phyloP scores from a whole-genome alignment of 2,888 invertebrate genomes.

The Drosophila affinis region DNA sequence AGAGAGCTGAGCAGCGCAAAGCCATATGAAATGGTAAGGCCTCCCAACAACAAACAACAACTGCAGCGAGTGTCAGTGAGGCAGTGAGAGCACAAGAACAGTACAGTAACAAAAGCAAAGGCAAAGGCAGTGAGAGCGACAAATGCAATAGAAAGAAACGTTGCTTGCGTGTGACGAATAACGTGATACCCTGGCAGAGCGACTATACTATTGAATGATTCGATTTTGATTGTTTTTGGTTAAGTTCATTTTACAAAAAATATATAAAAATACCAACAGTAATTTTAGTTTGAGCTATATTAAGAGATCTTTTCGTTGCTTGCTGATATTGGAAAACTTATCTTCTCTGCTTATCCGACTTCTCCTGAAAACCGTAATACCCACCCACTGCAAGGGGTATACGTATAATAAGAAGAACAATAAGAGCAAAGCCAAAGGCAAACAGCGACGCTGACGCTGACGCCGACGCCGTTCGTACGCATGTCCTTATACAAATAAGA shows the following conservation, averaged over 20 bases:
- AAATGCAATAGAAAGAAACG: not conserved
- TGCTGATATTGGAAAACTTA: no score
- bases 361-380: not conserved
- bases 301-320: not conserved
- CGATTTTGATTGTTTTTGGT: no score
- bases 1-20: constrained; percentile 32
- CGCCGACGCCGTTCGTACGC: constrained; percentile 64
- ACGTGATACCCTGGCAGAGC: not conserved
- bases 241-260: no score
- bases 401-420: constrained; percentile 11
- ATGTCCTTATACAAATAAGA: constrained; percentile 67
- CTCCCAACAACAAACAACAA: constrained; percentile 23
- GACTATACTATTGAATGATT: no score
- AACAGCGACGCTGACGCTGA: constrained; percentile 39
- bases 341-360: not conserved
- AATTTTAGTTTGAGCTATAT: not conserved
- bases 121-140: not conserved
- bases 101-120: constrained; percentile 19
- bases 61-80: constrained; percentile 15
- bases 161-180: not conserved
- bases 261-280: no score
- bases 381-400: constrained; percentile 10
- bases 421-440: constrained; percentile 14
- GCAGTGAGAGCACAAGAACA: constrained; percentile 15
- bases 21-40: constrained; percentile 60